Base-by-base conservation (phyloP, 2,888 invertebrate genomes). In the Megalurothrips usitatus region DNA sequence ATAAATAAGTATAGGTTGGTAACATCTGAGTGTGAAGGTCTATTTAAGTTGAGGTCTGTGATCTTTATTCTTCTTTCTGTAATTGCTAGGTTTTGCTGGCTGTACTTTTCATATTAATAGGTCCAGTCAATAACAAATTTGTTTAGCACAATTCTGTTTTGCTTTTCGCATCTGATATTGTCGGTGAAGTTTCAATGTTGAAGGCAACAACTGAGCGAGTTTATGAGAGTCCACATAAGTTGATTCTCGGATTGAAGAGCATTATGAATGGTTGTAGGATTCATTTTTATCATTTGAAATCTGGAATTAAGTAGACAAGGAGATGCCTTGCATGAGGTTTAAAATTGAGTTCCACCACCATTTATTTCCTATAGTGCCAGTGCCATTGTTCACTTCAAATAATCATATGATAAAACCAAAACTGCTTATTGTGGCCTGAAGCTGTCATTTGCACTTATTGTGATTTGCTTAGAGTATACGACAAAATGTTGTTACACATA, bases 391-490 rank as follows among this genome's bases (percentile, higher is more conserved):
- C 34, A 43, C 34, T 43, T 43, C 34, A 43, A 43, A 43, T 43
- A 43, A 43, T 43, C 34, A 6, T 43, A 43, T 43, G 34, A 43
- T 43, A 43, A 43, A 43, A 43, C 34, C 34, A 43, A 43, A 43
- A 43, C 34, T 6, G 34, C 34, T 43, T 43, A 43, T 26, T 75
- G 68, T 75, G 68, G 68, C 10, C 68, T 75, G 68, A 23, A 26
- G 26, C 68, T 75, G 12, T 75, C 68, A 23, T n/a, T 75, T 26
- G 68, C 68, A 75, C 68, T 26, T 75, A 75, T 75, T 75, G 68
- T 75, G 68, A 75, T 75, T 75, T 75, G 68, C 68, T 75, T 75
- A 75, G 68, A 23, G 68, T 75, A 75, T 75, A 75, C 68, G 68
- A 75, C 23, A 75, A 23, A 58, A 26, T 58, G 58, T 58, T 26